Evolutionary conservation across 2,888 invertebrate species (phyloP).

Genomic region (Drosophila koepferae): DNA sequence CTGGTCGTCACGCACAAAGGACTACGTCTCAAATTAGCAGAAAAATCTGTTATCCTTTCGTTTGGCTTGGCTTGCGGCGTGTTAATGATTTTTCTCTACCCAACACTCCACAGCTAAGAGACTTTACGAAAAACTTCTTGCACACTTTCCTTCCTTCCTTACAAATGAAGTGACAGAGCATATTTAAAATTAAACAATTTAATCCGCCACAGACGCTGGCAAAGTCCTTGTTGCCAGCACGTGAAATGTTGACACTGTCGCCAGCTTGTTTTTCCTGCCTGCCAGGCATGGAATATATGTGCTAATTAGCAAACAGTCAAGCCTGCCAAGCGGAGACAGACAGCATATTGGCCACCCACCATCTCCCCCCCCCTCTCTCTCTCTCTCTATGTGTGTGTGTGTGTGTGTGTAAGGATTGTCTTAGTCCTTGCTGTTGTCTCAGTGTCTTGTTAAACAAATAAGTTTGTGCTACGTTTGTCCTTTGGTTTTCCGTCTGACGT

Average conservation of each 20-base stretch:
- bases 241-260: conserved; percentile 79
- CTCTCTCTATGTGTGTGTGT: not conserved
- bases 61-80: conserved; percentile 83
- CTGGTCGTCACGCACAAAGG: conserved; percentile 83
- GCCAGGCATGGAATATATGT: conserved; percentile 68
- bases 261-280: conserved; percentile 73
- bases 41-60: conserved; percentile 84
- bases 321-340: conserved; percentile 13
- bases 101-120: not conserved
- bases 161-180: conserved; percentile 82
- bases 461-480: conserved; percentile 56
- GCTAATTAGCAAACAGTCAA: conserved; percentile 79
- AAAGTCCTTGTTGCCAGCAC: conserved; percentile 46
- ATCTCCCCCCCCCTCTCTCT: not conserved
- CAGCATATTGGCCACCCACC: conserved; percentile 12
- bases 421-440: conserved; percentile 39
- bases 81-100: conserved; percentile 82
- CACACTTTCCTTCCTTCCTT: conserved; percentile 40
- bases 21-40: conserved; percentile 82
- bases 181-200: conserved; percentile 82
- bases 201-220: conserved; percentile 72
- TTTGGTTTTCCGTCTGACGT: conserved; percentile 44
- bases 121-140: not conserved
- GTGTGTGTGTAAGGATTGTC: conserved; percentile 56
- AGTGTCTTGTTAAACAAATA: conserved; percentile 69